Base-by-base conservation (phyloP, 2,113 vertebrate species). In the Gila orcuttii region DNA sequence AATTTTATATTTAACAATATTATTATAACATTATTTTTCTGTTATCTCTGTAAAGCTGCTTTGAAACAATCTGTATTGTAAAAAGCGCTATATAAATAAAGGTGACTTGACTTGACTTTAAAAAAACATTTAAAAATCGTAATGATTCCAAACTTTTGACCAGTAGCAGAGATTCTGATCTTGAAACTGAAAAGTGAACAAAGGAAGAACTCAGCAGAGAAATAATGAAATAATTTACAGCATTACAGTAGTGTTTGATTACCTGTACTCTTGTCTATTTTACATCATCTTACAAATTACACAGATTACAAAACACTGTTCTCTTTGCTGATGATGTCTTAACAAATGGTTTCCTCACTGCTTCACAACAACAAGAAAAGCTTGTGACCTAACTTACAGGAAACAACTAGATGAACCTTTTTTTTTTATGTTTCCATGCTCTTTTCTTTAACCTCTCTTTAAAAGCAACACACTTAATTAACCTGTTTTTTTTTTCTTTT, bases 271-370 rank as follows among this genome's bases (percentile, higher is more conserved):
- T 59, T 57, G 6, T 21, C 23, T 1, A 57, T 23, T 57, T 57
- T 23, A 23, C 55, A 21, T 23, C 25, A 57, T 78, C 9, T 78
- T 57, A 12, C 17, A 57, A 11, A 59, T 33, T 59, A 45, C 52
- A 79, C 13, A 28, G n/a, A 64, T 64, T 80, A 47, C 59, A 64
- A 64, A 64, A 80, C 23, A 47, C n/a, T 64, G 79, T 80, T 57
- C 31, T 64, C 2, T 50, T 50, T 80, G 59, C 55, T n/a, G 3
- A 36, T n/a, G 5, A 59, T n/a, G 33, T 60, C 52, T 36, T 39
- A 57, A 78, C 55, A 79, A 55, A 39, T 15, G 28, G 52, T 15
- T 80, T 80, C 78, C 78, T 80, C 23, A 25, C 31, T 60, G 31
- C 57, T 17, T 80, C 4, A 62, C 36, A 62, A 79, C 23, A 62